phyloP scores from a whole-genome alignment of 2,113 vertebrate genomes.

The Ivindomyrus marchei region DNA sequence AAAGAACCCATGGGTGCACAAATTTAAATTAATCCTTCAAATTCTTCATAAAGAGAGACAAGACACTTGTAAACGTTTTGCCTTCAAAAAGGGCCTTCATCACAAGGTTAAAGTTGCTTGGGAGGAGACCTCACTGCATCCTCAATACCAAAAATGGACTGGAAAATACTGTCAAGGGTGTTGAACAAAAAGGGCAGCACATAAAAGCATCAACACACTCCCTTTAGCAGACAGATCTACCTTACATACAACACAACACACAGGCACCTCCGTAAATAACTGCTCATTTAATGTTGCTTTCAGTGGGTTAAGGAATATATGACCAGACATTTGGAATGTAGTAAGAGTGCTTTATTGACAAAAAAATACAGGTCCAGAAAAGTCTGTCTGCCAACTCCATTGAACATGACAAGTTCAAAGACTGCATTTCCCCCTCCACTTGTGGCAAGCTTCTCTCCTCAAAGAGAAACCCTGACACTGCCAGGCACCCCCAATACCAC shows the following conservation, averaged over 20 bases:
- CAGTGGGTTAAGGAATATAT: not conserved
- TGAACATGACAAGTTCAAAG: not conserved
- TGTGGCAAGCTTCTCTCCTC: not conserved
- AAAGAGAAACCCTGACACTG: conserved; percentile 16
- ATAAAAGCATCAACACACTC: not conserved
- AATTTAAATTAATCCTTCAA: not conserved
- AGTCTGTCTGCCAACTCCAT: no score
- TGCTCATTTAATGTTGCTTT: not conserved
- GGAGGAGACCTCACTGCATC: conserved; percentile 6
- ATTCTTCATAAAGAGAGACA: not conserved
- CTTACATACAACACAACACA: not conserved
- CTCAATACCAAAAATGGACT: conserved; percentile 6
- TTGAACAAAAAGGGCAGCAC: not conserved
- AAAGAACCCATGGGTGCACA: not conserved
- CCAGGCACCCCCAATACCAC: conserved; percentile 26
- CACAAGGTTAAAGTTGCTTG: not conserved
- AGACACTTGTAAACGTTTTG: not conserved
- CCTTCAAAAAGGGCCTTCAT: not conserved
- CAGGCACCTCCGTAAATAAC: not conserved
- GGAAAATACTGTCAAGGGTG: conserved; percentile 2
- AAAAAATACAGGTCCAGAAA: not conserved
- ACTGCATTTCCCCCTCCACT: not conserved
- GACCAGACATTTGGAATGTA: not conserved
- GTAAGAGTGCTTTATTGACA: not conserved
- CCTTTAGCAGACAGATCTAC: not conserved